These are phyloP conservation scores for Rhincodon typus DNA, from an alignment of 2,797 vertebrate species.

Conservation along the genomic window DNA sequence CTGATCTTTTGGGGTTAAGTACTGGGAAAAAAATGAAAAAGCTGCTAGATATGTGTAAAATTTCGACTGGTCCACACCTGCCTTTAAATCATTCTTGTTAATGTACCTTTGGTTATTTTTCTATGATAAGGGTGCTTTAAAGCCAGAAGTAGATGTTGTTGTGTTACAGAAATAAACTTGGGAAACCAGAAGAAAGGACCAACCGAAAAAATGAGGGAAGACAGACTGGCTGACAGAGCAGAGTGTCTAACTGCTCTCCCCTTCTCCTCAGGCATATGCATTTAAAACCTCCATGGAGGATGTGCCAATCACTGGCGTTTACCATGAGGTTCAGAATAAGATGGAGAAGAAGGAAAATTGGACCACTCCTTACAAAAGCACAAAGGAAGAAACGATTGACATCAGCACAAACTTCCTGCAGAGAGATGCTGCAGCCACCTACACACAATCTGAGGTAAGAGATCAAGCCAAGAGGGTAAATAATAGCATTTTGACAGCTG, in stretches of 20 bases:
- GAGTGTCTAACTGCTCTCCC: neutral
- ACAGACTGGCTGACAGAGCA: neutral
- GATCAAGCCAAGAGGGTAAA: neutral
- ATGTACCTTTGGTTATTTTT: neutral
- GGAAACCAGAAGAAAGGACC: neutral
- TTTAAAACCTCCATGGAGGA: slow-evolving; percentile 55
- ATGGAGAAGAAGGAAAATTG: slow-evolving; percentile 48
- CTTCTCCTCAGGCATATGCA: slow-evolving; percentile 61
- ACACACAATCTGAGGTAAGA: slow-evolving; percentile 62
- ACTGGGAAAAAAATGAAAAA: neutral
- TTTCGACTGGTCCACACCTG: neutral
- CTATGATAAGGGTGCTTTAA: neutral
- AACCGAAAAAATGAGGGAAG: neutral
- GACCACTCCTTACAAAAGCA: slow-evolving; percentile 46
- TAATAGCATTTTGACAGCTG: neutral
- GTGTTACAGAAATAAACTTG: neutral
- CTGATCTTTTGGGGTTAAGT: neutral
- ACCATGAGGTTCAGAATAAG: slow-evolving; percentile 46
- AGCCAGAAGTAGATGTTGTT: neutral
- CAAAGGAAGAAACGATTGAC: slow-evolving; percentile 50
- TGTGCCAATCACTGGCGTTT: slow-evolving; percentile 47
- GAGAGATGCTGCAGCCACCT: slow-evolving; percentile 65
- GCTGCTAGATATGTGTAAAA: neutral
- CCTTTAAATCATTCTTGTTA: neutral
- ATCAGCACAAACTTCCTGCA: slow-evolving; percentile 53